phyloP scores from a whole-genome alignment of 2,888 invertebrate genomes.

The Cylindroiulus punctatus region DNA sequence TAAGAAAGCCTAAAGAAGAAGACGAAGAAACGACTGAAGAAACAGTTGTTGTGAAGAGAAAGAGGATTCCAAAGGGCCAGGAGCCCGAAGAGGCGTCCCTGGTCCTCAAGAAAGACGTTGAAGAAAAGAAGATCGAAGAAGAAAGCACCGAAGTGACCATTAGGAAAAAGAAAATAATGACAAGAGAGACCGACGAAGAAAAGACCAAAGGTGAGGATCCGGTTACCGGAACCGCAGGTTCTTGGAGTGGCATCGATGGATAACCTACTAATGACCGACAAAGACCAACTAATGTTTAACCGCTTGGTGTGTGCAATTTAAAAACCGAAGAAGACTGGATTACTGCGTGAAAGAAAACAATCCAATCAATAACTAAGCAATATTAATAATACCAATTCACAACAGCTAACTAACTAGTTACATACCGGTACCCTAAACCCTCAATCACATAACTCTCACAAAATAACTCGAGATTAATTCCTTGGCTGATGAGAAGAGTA shows the following conservation, averaged over 20 bases:
- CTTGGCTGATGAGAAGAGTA: not conserved
- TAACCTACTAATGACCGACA: not conserved
- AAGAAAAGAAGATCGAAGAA: constrained; percentile 53
- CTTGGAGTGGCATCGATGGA: constrained; percentile 47
- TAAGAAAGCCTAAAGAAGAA: constrained; percentile 35
- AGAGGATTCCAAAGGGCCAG: constrained; percentile 52
- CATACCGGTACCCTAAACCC: not conserved
- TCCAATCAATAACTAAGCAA: constrained; percentile 8
- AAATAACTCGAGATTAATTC: not conserved
- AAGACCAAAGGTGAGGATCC: constrained; percentile 52
- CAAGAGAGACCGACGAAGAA: constrained; percentile 57
- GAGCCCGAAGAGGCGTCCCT: constrained; percentile 60
- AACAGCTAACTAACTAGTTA: constrained; percentile 9
- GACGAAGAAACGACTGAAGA: constrained; percentile 56
- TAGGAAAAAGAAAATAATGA: constrained; percentile 57
- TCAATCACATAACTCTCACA: not conserved
- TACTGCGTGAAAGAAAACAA: not conserved
- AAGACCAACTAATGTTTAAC: constrained; percentile 23
- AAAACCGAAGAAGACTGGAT: not conserved
- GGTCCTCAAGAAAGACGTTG: constrained; percentile 58
- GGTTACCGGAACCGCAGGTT: constrained; percentile 53
- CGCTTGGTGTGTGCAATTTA: not conserved
- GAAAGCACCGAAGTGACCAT: constrained; percentile 54
- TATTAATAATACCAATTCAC: not conserved
- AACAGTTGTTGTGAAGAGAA: constrained; percentile 42